phyloP scores from a whole-genome alignment of 2,888 invertebrate species.

The Parapristionchus giblindavisi region DNA sequence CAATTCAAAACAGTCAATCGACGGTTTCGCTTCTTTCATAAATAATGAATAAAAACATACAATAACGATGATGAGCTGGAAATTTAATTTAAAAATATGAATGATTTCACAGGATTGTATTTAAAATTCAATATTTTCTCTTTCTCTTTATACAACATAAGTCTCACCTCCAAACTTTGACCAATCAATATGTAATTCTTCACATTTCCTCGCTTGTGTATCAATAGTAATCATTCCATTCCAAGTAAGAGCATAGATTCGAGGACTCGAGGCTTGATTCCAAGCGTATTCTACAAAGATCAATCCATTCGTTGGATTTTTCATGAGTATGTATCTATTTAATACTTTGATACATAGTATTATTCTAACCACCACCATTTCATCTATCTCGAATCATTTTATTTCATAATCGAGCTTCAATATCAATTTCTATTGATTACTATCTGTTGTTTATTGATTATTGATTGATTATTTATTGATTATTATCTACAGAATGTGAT shows the following conservation, averaged over 20 bases:
- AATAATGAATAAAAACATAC: too few species aligned
- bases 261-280: constrained; percentile 66
- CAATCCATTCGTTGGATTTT: background rate
- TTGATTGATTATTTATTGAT: too few species aligned
- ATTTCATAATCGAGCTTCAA: background rate
- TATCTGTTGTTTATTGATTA: too few species aligned
- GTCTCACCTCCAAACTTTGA: constrained; percentile 59
- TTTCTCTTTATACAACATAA: background rate
- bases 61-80: too few species aligned
- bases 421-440: too few species aligned
- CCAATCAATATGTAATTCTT: constrained; percentile 66
- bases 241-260: constrained; percentile 67
- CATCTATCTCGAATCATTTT: background rate
- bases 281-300: constrained; percentile 61
- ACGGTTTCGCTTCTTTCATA: too few species aligned
- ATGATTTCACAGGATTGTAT: background rate
- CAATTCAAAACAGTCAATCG: too few species aligned
- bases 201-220: constrained; percentile 53
- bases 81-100: too few species aligned
- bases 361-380: too few species aligned
- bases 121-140: background rate
- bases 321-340: background rate
- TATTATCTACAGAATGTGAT: too few species aligned
- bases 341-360: background rate
- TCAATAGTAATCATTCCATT: constrained; percentile 61